Percentiles rank a stretch among this genome's conserved stretches.
Conservation (phyloP, 2,113 vertebrate genomes). For the Eclectus roratus region DNA sequence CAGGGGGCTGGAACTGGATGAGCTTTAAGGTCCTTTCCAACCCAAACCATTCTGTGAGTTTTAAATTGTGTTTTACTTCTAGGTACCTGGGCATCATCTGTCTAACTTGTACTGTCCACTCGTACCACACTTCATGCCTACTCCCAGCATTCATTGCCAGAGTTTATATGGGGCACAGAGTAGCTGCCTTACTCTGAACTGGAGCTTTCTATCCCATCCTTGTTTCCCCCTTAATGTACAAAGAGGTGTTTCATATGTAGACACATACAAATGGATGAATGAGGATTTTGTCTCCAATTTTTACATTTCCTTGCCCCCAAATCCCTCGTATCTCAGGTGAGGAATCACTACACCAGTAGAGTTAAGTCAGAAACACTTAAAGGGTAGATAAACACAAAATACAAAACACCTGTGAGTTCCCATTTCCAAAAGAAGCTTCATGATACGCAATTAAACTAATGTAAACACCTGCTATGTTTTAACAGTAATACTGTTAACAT, state of each 20-base stretch:
- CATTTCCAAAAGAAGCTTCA: neutral
- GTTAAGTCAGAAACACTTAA: neutral
- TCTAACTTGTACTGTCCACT: neutral
- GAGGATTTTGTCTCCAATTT: neutral
- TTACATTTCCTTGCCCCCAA: neutral
- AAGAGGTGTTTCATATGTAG: fast-evolving
- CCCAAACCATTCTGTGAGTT: neutral
- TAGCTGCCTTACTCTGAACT: fast-evolving
- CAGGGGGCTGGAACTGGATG: neutral
- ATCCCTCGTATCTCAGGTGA: neutral
- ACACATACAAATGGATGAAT: fast-evolving
- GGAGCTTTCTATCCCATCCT: neutral
- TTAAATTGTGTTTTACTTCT: neutral
- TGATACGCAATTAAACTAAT: neutral
- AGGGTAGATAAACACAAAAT: neutral
- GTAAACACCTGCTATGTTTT: neutral
- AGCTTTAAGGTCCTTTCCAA: neutral
- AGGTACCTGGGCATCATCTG: fast-evolving
- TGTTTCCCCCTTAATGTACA: fast-evolving
- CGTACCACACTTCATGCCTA: fast-evolving
- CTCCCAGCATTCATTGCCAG: fast-evolving
- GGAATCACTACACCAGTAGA: neutral
- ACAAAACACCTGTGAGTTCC: neutral
- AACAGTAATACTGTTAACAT: neutral
- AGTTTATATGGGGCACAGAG: fast-evolving